A percentile compares a stretch with the other conserved stretches of the same genome.
These are phyloP conservation scores for Zoanthus sansibaricus DNA, from an alignment of 92 coral and sea anemone species.

Conservation along the genomic window DNA sequence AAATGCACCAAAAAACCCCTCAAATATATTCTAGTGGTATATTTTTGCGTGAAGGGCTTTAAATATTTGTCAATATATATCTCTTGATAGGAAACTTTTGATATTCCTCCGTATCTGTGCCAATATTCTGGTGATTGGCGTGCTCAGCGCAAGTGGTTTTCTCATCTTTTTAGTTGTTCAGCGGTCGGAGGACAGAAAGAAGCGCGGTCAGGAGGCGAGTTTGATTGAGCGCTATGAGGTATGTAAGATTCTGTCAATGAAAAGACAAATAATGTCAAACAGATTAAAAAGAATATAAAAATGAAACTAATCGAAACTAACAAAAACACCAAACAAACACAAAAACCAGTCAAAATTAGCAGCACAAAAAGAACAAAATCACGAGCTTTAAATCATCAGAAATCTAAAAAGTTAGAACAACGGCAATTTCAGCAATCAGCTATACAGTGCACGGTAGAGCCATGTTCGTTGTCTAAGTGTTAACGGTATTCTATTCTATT, in stretches of 20 bases:
- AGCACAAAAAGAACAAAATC: too few relatives aligned
- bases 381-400: too few relatives aligned
- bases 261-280: too few relatives aligned
- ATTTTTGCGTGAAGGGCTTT: neutral
- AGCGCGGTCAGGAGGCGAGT: conserved; percentile 52
- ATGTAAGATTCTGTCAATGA: neutral
- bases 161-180: conserved; percentile 70
- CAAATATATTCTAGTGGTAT: neutral
- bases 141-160: conserved; percentile 71
- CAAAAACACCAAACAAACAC: neutral
- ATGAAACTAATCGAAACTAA: neutral
- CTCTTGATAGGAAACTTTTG: conserved; percentile 24
- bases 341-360: neutral
- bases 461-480: too few relatives aligned
- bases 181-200: conserved; percentile 72
- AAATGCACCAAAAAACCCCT: too few relatives aligned
- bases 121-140: conserved; percentile 62
- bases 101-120: conserved; percentile 65
- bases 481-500: too few relatives aligned
- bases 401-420: too few relatives aligned
- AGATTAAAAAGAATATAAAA: neutral
- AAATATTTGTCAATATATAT: neutral
- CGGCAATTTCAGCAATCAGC: neutral
- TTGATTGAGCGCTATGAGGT: conserved; percentile 78
- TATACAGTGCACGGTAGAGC: neutral